These are phyloP conservation scores for Chymomyza fuscimana DNA, from an alignment of 2,888 invertebrate genomes.

Conservation along the genomic window DNA sequence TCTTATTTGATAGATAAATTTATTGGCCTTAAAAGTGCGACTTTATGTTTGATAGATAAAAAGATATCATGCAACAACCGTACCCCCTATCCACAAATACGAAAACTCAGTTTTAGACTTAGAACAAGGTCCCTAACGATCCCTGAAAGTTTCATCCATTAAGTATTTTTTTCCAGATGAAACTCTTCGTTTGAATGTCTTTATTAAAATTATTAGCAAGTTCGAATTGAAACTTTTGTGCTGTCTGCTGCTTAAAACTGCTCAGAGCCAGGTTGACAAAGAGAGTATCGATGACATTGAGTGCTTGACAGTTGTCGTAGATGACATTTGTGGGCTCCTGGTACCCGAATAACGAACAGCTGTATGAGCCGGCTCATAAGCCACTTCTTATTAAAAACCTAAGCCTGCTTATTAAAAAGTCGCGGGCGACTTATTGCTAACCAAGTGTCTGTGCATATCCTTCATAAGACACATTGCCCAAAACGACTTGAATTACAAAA, in stretches of 20 bases:
- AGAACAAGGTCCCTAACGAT: too few relatives aligned
- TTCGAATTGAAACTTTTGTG: background rate
- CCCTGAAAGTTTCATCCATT: too few relatives aligned
- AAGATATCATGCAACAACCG: too few relatives aligned
- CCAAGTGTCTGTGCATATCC: conserved; percentile 1
- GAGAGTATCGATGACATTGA: conserved; percentile 75
- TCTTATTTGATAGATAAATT: too few relatives aligned
- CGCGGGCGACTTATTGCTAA: conserved; percentile 48
- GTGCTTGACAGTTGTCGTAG: conserved; percentile 48
- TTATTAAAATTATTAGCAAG: too few relatives aligned
- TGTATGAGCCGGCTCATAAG: conserved; percentile 60
- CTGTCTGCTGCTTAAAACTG: background rate
- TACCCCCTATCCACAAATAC: too few relatives aligned
- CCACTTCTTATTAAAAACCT: conserved; percentile 68
- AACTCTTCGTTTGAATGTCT: too few relatives aligned
- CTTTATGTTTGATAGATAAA: too few relatives aligned
- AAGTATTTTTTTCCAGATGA: too few relatives aligned
- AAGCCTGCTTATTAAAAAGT: conserved; percentile 68
- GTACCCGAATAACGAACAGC: conserved; percentile 63
- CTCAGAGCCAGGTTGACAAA: background rate
- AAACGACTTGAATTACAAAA: conserved; percentile 71
- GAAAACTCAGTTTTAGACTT: too few relatives aligned
- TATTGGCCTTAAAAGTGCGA: too few relatives aligned
- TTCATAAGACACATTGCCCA: background rate
- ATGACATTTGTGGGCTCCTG: conserved; percentile 28